Conservation (phyloP, 2,888 invertebrate species). For the Diaphora mendica region DNA sequence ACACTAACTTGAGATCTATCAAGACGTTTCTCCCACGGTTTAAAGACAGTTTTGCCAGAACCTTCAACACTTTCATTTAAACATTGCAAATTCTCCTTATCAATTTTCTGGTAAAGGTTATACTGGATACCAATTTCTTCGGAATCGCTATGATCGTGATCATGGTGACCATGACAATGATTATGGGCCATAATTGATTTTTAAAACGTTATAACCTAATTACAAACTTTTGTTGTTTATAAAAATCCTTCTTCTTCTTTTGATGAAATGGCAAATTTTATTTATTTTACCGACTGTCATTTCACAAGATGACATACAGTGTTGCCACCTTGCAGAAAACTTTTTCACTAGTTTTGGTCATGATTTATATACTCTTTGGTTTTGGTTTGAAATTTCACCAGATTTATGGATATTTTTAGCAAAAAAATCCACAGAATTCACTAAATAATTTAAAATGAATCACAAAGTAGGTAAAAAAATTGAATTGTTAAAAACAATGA, state of each 20-base stretch:
- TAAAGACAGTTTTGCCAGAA: constrained; percentile 95
- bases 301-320: too few relatives aligned
- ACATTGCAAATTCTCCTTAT: constrained; percentile 94
- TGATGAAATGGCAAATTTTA: too few relatives aligned
- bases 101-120: constrained; percentile 95
- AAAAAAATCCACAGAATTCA: too few relatives aligned
- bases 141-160: constrained; percentile 87
- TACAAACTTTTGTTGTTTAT: too few relatives aligned
- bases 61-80: constrained; percentile 95
- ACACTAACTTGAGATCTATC: constrained; percentile 90
- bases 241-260: not conserved
- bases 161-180: constrained; percentile 87
- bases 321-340: too few relatives aligned
- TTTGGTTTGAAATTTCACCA: too few relatives aligned
- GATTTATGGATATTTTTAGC: too few relatives aligned
- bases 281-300: not conserved
- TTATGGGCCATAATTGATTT: constrained; percentile 82
- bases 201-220: not conserved
- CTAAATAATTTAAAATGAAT: too few relatives aligned
- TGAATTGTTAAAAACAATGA: too few relatives aligned
- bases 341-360: too few relatives aligned
- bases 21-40: constrained; percentile 95
- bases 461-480: too few relatives aligned
- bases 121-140: constrained; percentile 93
- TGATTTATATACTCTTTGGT: too few relatives aligned